Base-by-base conservation (phyloP, 2,888 invertebrate species). In the Latrodectus elegans region DNA sequence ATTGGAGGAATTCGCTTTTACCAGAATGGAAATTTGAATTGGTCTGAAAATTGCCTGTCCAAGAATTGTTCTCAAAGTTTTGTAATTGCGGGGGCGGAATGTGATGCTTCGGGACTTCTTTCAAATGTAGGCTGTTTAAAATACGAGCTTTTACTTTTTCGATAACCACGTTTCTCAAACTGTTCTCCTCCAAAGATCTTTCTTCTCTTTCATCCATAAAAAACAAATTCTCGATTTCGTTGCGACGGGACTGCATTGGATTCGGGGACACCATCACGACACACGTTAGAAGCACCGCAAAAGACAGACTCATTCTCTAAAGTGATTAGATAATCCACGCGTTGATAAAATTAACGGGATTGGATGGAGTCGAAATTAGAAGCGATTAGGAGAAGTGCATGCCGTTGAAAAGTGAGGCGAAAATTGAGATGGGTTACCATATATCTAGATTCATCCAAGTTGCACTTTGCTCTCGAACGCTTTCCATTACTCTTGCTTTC, bases 121-220 rank as follows among this genome's bases (percentile, higher is more conserved):
- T 75, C 9, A 82, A 51, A 14, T 82, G 49, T 14, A 82, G 49
- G 4, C 82, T 17, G 11, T 60, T 70, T 70, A 82, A 60, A 70
- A 82, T 75, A 12, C 82, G 74, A 17, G 75, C 49, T 70, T 82
- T 82, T 10, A 82, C 38, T 70, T 75, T 75, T 15, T 82, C 75
- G n/a, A 82, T 68, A n/a, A 75, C 55, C 4, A 49, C 60, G 15
- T 38, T 49, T 14, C 75, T 49, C 26, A 82, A 22, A 81, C 53
- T 4, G 8, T 81, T 26, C 14, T 81, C 65, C 11, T 81, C 73
- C 17, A 80, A 9, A 8, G 51, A 22, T 12, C 38, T 22, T 38
- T 80, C 72, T 22, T 81, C 81, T 12, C 11, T 53, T 26, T 81
- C 73, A 81, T 67, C 73, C 1, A 81, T 67, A 11, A 53, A 81